A percentile compares a stretch with the other conserved stretches of the same genome.
These are phyloP conservation scores for Procambarus clarkii DNA, from an alignment of 1,140 invertebrate species.

Conservation along the genomic window DNA sequence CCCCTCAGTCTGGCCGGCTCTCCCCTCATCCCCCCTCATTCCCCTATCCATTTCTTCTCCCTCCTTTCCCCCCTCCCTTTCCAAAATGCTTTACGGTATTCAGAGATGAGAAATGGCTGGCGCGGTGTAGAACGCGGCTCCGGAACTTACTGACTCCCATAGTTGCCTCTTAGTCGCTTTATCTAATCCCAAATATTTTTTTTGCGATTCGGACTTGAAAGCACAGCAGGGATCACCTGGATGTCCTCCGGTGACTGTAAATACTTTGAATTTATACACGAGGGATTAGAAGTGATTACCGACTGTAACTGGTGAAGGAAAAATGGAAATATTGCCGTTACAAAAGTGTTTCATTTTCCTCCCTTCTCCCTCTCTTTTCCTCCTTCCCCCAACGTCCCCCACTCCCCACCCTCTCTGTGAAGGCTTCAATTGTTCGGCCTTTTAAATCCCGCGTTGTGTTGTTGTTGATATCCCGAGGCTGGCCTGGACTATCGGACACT, in stretches of 20 bases:
- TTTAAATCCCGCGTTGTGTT: slow-evolving; percentile 5
- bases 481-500: neutral
- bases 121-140: neutral
- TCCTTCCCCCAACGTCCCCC: slow-evolving; percentile 11
- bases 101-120: slow-evolving; percentile 41
- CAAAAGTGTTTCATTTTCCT: neutral
- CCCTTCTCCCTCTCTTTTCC: neutral
- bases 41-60: neutral
- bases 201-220: neutral
- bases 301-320: neutral
- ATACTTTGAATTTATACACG: too few species aligned
- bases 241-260: too few species aligned
- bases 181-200: neutral
- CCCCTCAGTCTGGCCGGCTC: too few species aligned
- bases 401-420: neutral
- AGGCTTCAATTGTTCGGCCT: neutral
- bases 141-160: neutral
- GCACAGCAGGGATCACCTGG: too few species aligned
- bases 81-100: slow-evolving; percentile 53
- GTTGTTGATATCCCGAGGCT: neutral
- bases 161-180: neutral
- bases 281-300: neutral
- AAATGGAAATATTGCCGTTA: neutral
- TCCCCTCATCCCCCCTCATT: neutral
- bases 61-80: neutral